Percentiles rank a stretch among this genome's conserved stretches.
Evolutionary conservation across 2,888 invertebrate species (phyloP).

Genomic region (Aspidapion aeneum): DNA sequence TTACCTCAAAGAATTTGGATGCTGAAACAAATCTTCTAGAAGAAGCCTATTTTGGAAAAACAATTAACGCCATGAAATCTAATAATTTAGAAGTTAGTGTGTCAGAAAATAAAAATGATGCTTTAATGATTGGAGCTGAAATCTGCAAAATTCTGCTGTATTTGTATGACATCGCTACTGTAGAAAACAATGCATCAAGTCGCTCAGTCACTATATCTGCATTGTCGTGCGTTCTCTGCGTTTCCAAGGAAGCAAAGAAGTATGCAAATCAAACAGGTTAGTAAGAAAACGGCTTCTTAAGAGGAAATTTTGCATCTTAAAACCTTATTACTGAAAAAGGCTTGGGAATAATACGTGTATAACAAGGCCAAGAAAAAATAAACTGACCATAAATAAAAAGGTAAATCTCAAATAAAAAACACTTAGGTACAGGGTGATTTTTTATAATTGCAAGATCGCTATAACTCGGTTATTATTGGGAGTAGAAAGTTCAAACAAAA

Average conservation of each 20-base stretch:
- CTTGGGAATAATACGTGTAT: too few species aligned
- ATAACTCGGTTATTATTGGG: too few species aligned
- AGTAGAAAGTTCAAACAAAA: too few species aligned
- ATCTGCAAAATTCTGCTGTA: conserved; percentile 49
- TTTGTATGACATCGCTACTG: conserved; percentile 47
- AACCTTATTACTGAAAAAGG: too few species aligned
- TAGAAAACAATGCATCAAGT: conserved; percentile 31
- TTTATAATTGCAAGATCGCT: too few species aligned
- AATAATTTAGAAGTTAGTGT: conserved; percentile 29
- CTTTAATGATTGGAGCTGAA: conserved; percentile 45
- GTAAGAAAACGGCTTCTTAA: too few species aligned
- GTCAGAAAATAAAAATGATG: conserved; percentile 22
- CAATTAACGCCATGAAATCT: conserved; percentile 15
- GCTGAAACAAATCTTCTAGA: conserved; percentile 32
- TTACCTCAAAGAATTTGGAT: conserved; percentile 9
- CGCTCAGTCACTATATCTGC: conserved; percentile 40
- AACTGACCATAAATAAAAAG: too few species aligned
- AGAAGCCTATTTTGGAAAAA: conserved; percentile 36
- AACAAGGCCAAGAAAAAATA: too few species aligned
- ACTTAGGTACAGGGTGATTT: too few species aligned
- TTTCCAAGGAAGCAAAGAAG: conserved; percentile 50
- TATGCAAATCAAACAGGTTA: conserved; percentile 45
- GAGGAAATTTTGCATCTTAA: too few species aligned
- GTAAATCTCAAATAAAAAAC: too few species aligned
- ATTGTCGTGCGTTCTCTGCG: conserved; percentile 48